phyloP scores from a whole-genome alignment of 2,113 vertebrate species.

The Gopherus evgoodei region DNA sequence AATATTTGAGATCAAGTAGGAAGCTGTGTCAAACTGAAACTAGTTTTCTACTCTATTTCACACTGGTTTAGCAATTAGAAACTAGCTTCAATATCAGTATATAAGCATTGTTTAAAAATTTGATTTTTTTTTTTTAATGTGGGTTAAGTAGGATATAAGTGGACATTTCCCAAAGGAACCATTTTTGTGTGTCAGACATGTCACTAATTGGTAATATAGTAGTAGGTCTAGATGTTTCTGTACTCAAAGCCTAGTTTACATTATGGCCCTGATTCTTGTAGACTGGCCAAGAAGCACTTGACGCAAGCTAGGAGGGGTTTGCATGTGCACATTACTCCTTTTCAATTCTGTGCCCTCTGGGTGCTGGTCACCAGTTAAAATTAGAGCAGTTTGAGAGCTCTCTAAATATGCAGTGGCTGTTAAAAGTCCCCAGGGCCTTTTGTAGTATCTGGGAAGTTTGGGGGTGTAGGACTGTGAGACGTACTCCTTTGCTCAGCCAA shows the following conservation, averaged over 20 bases:
- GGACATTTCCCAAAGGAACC: neutral
- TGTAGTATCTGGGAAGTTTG: neutral
- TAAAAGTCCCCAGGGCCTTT: neutral
- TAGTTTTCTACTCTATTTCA: neutral
- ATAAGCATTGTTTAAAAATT: neutral
- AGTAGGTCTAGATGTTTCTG: neutral
- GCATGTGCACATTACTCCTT: neutral
- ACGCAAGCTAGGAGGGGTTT: neutral
- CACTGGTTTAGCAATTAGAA: neutral
- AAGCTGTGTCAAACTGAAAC: neutral
- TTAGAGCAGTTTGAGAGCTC: neutral
- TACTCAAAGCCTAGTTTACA: neutral
- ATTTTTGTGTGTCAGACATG: neutral
- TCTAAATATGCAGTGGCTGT: neutral
- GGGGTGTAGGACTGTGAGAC: neutral
- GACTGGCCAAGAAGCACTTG: neutral
- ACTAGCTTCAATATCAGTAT: neutral
- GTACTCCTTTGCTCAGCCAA: accelerated
- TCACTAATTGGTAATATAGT: neutral
- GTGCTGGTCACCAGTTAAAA: neutral
- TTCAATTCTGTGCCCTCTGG: neutral
- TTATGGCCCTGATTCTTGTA: neutral
- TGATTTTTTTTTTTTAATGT: neutral
- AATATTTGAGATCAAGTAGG: neutral
- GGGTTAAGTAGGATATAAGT: neutral